Base-by-base conservation (phyloP, 2,888 invertebrate species). In the Macrosiphum euphorbiae region DNA sequence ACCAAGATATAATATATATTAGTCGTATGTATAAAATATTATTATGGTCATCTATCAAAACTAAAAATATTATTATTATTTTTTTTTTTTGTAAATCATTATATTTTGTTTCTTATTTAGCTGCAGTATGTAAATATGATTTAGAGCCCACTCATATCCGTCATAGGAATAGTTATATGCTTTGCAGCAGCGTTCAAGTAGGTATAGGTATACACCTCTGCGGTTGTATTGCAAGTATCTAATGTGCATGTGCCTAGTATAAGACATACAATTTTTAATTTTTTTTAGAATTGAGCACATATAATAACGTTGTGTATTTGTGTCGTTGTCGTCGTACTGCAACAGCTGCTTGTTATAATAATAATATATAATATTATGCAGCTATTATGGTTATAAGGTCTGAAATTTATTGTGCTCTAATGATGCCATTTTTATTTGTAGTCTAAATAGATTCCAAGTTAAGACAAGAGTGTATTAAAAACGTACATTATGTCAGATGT, bases 331-430 rank as follows among this genome's bases (percentile, higher is more conserved):
- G 35, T 35, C 20, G 78, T 78, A 35, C 20, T 8, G 78, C 20
- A 78, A 78, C 78, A 78, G 78, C 78, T 2, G 78, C 78, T 78
- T 78, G 78, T 35, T 78, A 78, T 35, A 78, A 78, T 78, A 78
- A 35, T 67, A 35, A 67, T 78, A 78, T 78, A 78, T 78, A 35
- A 78, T 35, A 78, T 78, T 78, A 78, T 41, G 78, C 35, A 20
- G 20, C 2, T 78, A 78, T 35, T 78, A 78, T 35, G 78, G 35
- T 20, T 78, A 20, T 78, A 35, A 20, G 20, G 78, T 8, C 20
- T 20, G 35, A 78, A 35, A 78, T 78, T 35, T 78, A 78, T 78
- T 78, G 78, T 35, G 3, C 78, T 78, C 78, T 78, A 78, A 78
- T 78, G 78, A 35, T 35, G 35, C 78, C 35, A 78, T 78, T 78